Evolutionary conservation across 2,888 invertebrate genomes (phyloP), one percentile per base, ranked within the genome.

Genomic region (Drosophila recens): DNA sequence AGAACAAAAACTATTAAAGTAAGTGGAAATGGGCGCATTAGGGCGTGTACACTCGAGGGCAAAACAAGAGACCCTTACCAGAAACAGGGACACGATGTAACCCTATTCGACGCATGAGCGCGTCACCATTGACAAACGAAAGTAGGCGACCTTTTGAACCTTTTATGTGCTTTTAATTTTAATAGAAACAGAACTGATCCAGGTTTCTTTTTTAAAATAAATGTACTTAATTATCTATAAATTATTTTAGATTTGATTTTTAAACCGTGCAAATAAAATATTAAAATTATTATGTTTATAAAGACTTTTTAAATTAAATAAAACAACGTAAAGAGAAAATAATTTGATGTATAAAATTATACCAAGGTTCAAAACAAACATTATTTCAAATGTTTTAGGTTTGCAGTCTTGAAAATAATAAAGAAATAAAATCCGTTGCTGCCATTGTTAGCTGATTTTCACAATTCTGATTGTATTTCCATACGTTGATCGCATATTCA

Each of bases 1-100:
- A 73, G 70, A 75, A 70, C 61, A 69, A 77, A 84, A 77, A 87
- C 89, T 87, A 89, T 87, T 82, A 84, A 87, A 79, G 79, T 79
- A 86, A 87, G 83, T 89, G 89, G 80, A 88, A 84, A 79, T 87
- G 87, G 87, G 79, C 82, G 85, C 80, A 84, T 84, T 77, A 82
- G 64, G 71, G 74, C 82, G 79, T 64, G 54, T 63, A 62, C 70
- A 75, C 65, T 67, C 34, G 13, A 48, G 38, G 33, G 43, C 5
- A 4, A 33, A 20, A 48, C 27, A 15, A 45, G 11, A 45, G 54
- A 17, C 62, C 72, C 72, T 27, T 45, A 30, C 13, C 15, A 34
- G 46, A 38, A 15, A 53, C 17, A 11, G 15, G 33, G 6, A 30
- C 27, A 6, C n/a, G n/a, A 0, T 11, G 36, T 36, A n/a, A 10